Percentiles rank a stretch among this genome's conserved stretches.
These are phyloP conservation scores for Scomber scombrus DNA, from an alignment of 2,113 vertebrate genomes.

Conservation along the genomic window DNA sequence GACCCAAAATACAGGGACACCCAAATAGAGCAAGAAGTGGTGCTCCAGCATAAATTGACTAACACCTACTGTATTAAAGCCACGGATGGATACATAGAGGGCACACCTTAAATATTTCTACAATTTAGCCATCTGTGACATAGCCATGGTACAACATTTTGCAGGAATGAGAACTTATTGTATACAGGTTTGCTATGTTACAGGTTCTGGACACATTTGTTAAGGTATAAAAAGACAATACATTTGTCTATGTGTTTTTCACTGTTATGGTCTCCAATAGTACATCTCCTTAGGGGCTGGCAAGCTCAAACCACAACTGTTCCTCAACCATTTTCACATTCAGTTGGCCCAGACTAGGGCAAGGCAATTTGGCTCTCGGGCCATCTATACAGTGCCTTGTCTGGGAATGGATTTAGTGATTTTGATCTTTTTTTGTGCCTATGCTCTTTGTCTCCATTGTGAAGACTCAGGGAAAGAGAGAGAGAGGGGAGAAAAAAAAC, in stretches of 20 bases:
- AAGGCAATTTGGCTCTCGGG: constrained; percentile 81
- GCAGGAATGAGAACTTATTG: constrained; percentile 39
- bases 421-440: constrained; percentile 78
- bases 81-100: constrained; percentile 4
- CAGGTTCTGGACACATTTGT: constrained; percentile 52
- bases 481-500: constrained; percentile 65
- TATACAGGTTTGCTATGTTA: constrained; percentile 26
- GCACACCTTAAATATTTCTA: constrained; percentile 18
- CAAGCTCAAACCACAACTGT: constrained; percentile 68
- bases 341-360: constrained; percentile 68
- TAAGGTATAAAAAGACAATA: constrained; percentile 57
- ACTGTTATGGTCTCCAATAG: constrained; percentile 53
- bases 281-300: constrained; percentile 58
- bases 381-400: constrained; percentile 76
- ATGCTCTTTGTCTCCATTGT: constrained; percentile 85
- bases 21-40: not conserved
- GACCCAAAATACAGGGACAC: too few species aligned
- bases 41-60: not conserved
- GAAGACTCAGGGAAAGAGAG: constrained; percentile 74
- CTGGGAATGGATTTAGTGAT: constrained; percentile 83
- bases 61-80: not conserved
- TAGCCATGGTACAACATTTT: constrained; percentile 4
- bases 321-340: constrained; percentile 74
- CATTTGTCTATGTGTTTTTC: constrained; percentile 60
- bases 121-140: constrained; percentile 11